These are phyloP conservation scores for Strix aluco DNA, from an alignment of 2,113 vertebrate species.

Conservation along the genomic window DNA sequence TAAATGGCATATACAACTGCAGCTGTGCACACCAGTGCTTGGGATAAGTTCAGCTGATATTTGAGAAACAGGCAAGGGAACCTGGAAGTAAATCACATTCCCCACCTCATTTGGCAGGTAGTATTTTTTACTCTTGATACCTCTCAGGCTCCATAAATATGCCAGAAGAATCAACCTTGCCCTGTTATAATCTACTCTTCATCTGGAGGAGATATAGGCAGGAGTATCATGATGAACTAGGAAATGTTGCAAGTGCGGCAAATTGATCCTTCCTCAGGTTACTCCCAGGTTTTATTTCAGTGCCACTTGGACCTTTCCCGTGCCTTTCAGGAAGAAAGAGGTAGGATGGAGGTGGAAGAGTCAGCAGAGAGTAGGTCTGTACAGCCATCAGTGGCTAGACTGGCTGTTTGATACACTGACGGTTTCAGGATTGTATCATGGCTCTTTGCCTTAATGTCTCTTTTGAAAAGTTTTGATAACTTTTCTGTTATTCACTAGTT, in stretches of 20 bases:
- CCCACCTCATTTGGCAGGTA: not conserved
- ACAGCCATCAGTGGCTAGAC: not conserved
- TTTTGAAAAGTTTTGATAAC: not conserved
- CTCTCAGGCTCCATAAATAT: not conserved
- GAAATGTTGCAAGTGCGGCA: not conserved
- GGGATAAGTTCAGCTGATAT: not conserved
- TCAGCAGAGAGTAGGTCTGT: not conserved
- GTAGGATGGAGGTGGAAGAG: not conserved
- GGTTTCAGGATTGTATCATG: not conserved
- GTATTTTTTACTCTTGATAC: not conserved
- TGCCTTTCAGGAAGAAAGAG: not conserved
- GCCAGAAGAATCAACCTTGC: not conserved
- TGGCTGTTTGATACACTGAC: fast-evolving
- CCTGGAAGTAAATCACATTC: not conserved
- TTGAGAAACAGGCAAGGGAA: not conserved
- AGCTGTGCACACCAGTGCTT: not conserved
- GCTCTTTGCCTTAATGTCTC: not conserved
- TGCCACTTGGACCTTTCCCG: not conserved
- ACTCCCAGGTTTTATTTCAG: not conserved
- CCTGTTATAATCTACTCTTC: not conserved
- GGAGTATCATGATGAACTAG: not conserved
- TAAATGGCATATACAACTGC: not conserved
- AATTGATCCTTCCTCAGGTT: not conserved
- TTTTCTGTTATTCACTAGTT: not conserved
- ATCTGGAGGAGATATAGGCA: not conserved